These are phyloP conservation scores for Trichomalopsis sarcophagae DNA, from an alignment of 1,140 invertebrate species.

Conservation along the genomic window DNA sequence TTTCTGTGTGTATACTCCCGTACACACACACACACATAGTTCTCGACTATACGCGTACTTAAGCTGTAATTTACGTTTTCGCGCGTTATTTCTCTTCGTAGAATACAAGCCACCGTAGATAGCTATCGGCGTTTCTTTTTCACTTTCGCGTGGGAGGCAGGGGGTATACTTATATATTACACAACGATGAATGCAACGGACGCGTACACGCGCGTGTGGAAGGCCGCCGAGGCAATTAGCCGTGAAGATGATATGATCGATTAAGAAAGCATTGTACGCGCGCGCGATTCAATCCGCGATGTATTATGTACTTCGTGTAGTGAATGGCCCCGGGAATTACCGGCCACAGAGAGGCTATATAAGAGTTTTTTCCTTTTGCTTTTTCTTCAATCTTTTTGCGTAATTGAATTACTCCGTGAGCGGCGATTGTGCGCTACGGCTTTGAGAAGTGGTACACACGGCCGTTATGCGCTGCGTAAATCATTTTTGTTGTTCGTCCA, in stretches of 20 bases:
- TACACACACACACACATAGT: too few relatives aligned
- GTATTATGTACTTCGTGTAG: background rate
- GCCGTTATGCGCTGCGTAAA: background rate
- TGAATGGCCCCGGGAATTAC: background rate
- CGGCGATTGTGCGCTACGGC: background rate
- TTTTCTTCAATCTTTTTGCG: background rate
- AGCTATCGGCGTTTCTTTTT: background rate
- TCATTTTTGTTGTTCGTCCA: background rate
- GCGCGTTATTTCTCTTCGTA: background rate
- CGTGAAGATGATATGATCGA: conserved; percentile 8
- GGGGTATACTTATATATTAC: background rate
- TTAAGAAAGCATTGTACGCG: background rate
- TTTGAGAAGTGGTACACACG: background rate
- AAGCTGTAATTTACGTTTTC: background rate
- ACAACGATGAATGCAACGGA: background rate
- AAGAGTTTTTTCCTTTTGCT: background rate
- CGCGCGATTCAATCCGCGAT: background rate
- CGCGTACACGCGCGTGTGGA: background rate
- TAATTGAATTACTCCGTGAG: background rate
- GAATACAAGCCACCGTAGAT: background rate
- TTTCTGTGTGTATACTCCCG: background rate
- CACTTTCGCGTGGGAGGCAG: background rate
- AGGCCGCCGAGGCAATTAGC: conserved; percentile 14
- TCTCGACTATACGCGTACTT: background rate
- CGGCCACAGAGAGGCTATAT: background rate